Evolutionary conservation across 1,140 invertebrate species (phyloP), one percentile per base, ranked within the genome.

Genomic region (Drosophila santomea): DNA sequence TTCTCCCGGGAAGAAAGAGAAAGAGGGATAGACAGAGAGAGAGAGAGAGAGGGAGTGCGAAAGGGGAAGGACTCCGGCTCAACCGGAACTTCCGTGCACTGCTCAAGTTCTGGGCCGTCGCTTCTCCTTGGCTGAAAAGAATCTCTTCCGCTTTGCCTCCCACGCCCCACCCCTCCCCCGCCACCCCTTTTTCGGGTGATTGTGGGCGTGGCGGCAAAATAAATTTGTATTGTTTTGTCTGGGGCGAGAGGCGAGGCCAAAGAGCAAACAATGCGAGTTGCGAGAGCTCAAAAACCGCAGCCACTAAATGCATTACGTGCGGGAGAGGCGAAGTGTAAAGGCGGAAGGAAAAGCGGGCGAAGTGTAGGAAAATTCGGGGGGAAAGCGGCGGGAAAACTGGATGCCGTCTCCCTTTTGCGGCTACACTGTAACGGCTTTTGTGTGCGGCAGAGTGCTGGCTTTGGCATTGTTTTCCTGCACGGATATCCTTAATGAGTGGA

Each of bases 401-500:
- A 36, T 80, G 54, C 61, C 63, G 63, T 55, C 78, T 44, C 58
- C 61, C 64, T 61, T 28, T 51, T 89, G 76, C 62, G 84, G 84
- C 82, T 71, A 89, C 82, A 84, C 68, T 88, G 84, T 88, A 88
- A 77, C 84, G 85, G 80, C 77, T 89, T 79, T 83, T 89, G 84
- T 88, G 28, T 74, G 73, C 20, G 62, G 54, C 51, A 73, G 72
- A 35, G 74, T 44, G 55, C 63, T 73, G 77, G 79, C 68, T 80
- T 89, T 88, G 80, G 84, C 84, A 89, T 88, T 88, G 84, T 89
- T 89, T 88, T 88, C 84, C 84, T 88, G 80, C 85, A 89, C 85
- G 84, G 84, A 89, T 90, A 90, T 89, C 84, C 84, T 89, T 89
- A 89, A 89, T 89, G 85, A 89, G 85, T 90, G 77, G 74, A 88